Evolutionary conservation across 2,113 vertebrate genomes (phyloP).

Genomic region (Colius striatus): DNA sequence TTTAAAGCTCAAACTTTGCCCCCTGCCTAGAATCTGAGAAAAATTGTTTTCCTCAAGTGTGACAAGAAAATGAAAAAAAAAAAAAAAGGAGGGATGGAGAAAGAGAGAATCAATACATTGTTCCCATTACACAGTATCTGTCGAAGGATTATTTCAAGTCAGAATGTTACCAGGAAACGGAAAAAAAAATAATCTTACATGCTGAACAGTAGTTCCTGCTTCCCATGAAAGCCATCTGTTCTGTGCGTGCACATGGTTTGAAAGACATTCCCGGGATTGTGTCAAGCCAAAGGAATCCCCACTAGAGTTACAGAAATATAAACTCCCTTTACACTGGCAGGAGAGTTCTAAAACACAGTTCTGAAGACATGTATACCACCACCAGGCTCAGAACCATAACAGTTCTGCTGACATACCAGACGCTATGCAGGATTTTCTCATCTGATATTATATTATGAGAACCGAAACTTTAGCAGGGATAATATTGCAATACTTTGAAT

Average conservation of each 20-base stretch:
- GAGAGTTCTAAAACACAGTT: slow-evolving; percentile 1
- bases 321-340: slow-evolving; percentile 26
- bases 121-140: slow-evolving; percentile 4
- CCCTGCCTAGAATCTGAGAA: background rate
- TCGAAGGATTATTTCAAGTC: background rate
- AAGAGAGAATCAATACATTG: background rate
- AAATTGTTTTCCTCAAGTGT: background rate
- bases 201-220: slow-evolving; percentile 47
- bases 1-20: background rate
- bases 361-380: background rate
- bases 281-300: slow-evolving; percentile 70
- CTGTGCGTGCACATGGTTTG: slow-evolving; percentile 33
- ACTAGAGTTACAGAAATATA: slow-evolving; percentile 66
- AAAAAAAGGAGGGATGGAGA: background rate
- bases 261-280: slow-evolving; percentile 65
- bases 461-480: slow-evolving; percentile 48
- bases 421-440: slow-evolving; percentile 8
- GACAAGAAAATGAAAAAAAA: background rate
- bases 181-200: background rate
- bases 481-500: background rate
- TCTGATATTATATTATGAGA: slow-evolving; percentile 48
- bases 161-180: slow-evolving; percentile 24
- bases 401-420: slow-evolving; percentile 32
- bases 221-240: slow-evolving; percentile 67
- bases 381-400: background rate